Conservation (phyloP, 2,113 vertebrate species). For the Chloroceryle aenea region DNA sequence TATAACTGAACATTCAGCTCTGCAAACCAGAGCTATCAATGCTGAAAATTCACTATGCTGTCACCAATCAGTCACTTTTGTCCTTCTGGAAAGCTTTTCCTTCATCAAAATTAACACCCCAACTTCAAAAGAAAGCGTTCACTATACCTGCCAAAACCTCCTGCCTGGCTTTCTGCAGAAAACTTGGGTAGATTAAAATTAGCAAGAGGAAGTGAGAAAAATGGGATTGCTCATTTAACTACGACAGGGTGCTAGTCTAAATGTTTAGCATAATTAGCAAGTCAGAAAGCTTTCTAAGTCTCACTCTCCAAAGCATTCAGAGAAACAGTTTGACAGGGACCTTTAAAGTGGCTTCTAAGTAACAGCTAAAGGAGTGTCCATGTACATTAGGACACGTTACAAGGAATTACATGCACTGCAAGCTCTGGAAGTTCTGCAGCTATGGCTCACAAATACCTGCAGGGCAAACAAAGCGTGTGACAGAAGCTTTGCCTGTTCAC, state of each 20-base stretch:
- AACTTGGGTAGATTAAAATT: neutral
- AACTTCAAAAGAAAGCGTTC: neutral
- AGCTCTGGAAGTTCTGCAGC: neutral
- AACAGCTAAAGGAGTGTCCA: neutral
- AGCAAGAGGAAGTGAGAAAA: neutral
- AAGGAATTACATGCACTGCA: neutral
- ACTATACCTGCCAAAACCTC: neutral
- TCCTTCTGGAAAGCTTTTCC: neutral
- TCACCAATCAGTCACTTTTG: neutral
- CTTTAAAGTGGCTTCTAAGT: neutral
- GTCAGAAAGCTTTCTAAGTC: neutral
- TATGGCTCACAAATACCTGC: neutral
- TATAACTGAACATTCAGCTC: neutral
- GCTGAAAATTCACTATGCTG: neutral
- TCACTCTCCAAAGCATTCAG: neutral
- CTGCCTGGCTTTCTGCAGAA: neutral
- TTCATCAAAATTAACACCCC: neutral
- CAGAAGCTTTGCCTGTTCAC: neutral
- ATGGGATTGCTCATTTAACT: neutral
- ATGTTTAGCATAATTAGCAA: neutral
- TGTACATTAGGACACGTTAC: neutral
- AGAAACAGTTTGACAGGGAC: neutral
- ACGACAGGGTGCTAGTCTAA: neutral
- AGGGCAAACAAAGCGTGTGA: neutral
- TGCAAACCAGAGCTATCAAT: neutral